A percentile compares a stretch with the other conserved stretches of the same genome.
Evolutionary conservation across 2,888 invertebrate species (phyloP).

Genomic region (Pherbina coryleti): DNA sequence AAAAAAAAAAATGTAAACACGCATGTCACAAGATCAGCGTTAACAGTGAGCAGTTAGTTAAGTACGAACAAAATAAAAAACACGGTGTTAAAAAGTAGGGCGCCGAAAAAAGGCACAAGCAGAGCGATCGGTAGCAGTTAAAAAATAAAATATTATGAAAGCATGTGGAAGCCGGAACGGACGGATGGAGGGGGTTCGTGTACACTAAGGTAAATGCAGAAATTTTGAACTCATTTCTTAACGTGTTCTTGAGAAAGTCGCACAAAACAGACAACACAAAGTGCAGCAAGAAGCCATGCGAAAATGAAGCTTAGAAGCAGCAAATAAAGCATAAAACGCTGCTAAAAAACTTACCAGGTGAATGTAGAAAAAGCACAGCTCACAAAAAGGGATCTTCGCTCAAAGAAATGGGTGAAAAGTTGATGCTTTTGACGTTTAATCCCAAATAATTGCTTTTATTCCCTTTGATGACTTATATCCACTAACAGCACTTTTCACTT

Average conservation of each 20-base stretch:
- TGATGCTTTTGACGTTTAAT: not conserved
- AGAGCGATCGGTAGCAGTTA: not conserved
- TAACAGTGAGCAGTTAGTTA: not conserved
- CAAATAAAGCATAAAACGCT: not conserved
- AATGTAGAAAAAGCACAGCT: not conserved
- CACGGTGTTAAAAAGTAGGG: conserved; percentile 28
- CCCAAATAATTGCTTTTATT: not conserved
- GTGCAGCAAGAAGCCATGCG: not conserved
- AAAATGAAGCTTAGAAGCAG: not conserved
- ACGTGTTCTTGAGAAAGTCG: not conserved
- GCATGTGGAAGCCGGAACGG: not conserved
- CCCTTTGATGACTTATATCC: not conserved
- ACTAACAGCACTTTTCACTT: not conserved
- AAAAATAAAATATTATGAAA: not conserved
- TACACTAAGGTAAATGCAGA: not conserved
- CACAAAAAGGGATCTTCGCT: not conserved
- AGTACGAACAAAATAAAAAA: not conserved
- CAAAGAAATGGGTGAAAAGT: not conserved
- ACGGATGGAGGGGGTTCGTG: not conserved
- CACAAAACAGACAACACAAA: not conserved
- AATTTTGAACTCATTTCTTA: not conserved
- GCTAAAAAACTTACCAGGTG: conserved; percentile 12
- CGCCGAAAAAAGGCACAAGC: not conserved
- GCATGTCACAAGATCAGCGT: conserved; percentile 31
- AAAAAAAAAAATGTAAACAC: not conserved